Conservation (phyloP, 2,797 vertebrate species). For the Ataeniobius toweri region DNA sequence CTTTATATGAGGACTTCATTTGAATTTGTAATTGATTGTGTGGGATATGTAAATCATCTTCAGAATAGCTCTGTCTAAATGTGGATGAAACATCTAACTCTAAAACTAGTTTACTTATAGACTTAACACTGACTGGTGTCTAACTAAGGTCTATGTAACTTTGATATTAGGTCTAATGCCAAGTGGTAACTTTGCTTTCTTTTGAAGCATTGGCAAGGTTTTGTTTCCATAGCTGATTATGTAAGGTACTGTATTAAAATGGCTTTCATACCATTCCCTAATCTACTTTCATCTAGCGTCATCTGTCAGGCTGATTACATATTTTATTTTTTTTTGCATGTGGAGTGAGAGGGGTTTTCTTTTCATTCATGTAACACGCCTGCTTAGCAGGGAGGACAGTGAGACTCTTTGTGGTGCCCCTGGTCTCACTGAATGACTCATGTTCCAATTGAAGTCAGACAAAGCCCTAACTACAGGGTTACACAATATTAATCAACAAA, state of each 20-base stretch:
- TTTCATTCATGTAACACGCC: constrained; percentile 44
- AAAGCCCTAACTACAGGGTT: constrained; percentile 55
- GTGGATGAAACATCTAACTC: no score
- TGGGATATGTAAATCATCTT: no score
- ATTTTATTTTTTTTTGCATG: constrained; percentile 2
- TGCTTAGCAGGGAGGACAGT: constrained; percentile 63
- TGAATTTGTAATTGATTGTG: no score
- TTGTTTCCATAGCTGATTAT: background rate
- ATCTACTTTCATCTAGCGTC: constrained; percentile 1
- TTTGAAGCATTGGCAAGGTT: constrained; percentile 25
- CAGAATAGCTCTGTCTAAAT: no score
- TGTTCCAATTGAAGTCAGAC: constrained; percentile 62
- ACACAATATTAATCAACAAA: constrained; percentile 65
- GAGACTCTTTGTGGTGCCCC: constrained; percentile 52
- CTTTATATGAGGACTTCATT: no score
- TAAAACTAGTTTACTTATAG: background rate
- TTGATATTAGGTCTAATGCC: background rate
- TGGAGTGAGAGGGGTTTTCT: constrained; percentile 22
- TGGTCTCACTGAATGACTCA: constrained; percentile 57
- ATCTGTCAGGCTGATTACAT: background rate
- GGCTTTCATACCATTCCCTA: no score
- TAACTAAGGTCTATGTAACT: background rate
- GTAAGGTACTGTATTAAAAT: background rate
- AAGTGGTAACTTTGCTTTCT: background rate
- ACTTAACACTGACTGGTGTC: background rate